Evolutionary conservation across 2,113 vertebrate species (phyloP).

Genomic region (Marmota monax): DNA sequence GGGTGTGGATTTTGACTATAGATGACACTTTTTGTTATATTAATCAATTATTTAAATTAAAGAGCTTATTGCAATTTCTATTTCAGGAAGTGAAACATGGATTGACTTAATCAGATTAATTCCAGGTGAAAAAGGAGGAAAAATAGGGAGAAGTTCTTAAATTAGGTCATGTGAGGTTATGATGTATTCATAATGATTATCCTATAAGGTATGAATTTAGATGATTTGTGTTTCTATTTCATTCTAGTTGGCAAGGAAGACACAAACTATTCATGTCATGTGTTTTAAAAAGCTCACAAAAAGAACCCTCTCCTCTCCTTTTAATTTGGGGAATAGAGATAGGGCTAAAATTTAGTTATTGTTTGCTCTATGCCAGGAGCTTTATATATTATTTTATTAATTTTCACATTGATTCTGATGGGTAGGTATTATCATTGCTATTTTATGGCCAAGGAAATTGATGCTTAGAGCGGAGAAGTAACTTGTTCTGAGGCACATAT

Average conservation of each 20-base stretch:
- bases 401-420: conserved; percentile 45
- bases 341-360: conserved; percentile 47
- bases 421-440: background rate
- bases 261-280: background rate
- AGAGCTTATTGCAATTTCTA: conserved; percentile 71
- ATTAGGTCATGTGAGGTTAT: conserved; percentile 68
- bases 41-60: conserved; percentile 80
- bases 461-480: background rate
- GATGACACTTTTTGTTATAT: conserved; percentile 71
- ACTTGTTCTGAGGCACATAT: conserved; percentile 10
- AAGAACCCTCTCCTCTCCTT: background rate
- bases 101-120: conserved; percentile 80
- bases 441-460: background rate
- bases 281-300: conserved; percentile 49
- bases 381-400: conserved; percentile 34
- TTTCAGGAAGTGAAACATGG: conserved; percentile 74
- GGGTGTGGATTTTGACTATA: conserved; percentile 48
- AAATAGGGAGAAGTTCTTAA: conserved; percentile 74
- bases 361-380: background rate
- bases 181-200: conserved; percentile 69
- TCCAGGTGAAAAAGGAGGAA: conserved; percentile 67
- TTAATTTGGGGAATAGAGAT: background rate
- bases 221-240: conserved; percentile 79
- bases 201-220: conserved; percentile 65
- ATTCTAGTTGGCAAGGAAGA: conserved; percentile 62